Base-by-base conservation (phyloP, 1,140 invertebrate species). In the Meteorus sp. region DNA sequence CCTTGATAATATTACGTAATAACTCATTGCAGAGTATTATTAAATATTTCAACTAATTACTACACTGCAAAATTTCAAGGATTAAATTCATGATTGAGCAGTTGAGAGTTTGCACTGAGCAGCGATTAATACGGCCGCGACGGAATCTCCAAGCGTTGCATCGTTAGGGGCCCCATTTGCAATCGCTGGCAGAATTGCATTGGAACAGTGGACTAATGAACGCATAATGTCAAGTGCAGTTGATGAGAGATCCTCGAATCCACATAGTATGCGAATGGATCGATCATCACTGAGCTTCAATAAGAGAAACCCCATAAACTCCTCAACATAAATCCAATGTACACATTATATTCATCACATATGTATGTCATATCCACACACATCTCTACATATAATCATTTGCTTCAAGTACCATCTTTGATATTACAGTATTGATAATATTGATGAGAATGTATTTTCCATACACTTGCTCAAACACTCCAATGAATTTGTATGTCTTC, bases 401-500 rank as follows among this genome's bases (percentile, higher is more conserved):
- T n/a, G n/a, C n/a, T n/a, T n/a, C n/a, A n/a, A n/a, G n/a, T n/a
- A n/a, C n/a, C n/a, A n/a, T n/a, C n/a, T n/a, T n/a, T n/a, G n/a
- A n/a, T n/a, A n/a, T n/a, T n/a, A n/a, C n/a, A n/a, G n/a, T n/a
- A n/a, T n/a, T n/a, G n/a, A n/a, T n/a, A 13, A n/a, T 11, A 15
- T 15, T 39, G 35, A 15, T 7, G 11, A 13, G 9, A 39, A 39
- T 31, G 55, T 27, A 57, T 29, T 47, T 47, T 22, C n/a, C 31
- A 44, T 47, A 9, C 22, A 15, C 22, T 31, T 25, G 27, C 20
- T 47, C 37, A 37, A 33, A 23, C 44, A 39, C 41, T 47, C 19
- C 13, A 13, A 37, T 3, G 22, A 37, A 58, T 58, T 58, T 45
- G 45, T 51, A 44, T 58, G 47, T 43, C 56, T 58, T 58, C 39